A percentile compares a stretch with the other conserved stretches of the same genome.
Conservation (phyloP, 2,113 vertebrate species). For the Plectropomus leopardus region DNA sequence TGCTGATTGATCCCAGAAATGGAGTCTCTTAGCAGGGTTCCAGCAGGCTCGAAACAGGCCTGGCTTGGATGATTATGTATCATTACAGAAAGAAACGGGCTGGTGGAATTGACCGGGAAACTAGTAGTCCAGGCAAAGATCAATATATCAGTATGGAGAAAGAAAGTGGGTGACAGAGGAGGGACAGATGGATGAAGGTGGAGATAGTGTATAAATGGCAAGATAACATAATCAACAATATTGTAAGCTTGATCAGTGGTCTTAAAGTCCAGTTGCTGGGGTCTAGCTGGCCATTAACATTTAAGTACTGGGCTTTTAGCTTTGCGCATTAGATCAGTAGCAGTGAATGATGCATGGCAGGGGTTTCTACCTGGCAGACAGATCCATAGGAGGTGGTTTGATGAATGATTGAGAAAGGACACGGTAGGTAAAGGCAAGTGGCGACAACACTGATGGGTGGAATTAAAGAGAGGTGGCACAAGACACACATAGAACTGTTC, state of each 20-base stretch:
- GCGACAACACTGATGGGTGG: constrained; percentile 29
- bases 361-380: constrained; percentile 32
- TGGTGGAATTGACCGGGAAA: constrained; percentile 45
- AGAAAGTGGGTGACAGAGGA: constrained; percentile 25
- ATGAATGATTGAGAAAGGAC: constrained; percentile 23
- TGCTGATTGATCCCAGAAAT: constrained; percentile 68
- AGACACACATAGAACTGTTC: constrained; percentile 6
- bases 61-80: constrained; percentile 50
- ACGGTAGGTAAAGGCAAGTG: constrained; percentile 14
- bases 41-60: constrained; percentile 32
- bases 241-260: constrained; percentile 21
- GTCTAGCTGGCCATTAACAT: constrained; percentile 31
- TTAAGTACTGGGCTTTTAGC: constrained; percentile 33
- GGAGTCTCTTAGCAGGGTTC: constrained; percentile 43
- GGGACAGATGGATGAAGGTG: constrained; percentile 31
- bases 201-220: constrained; percentile 37
- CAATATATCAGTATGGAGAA: constrained; percentile 60
- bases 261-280: constrained; percentile 1
- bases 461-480: constrained; percentile 28
- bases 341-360: constrained; percentile 30
- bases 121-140: constrained; percentile 34
- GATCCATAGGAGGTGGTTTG: constrained; percentile 26
- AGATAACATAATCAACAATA: constrained; percentile 29
- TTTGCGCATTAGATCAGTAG: constrained; percentile 17
- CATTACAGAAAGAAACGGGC: constrained; percentile 52